Evolutionary conservation across 2,113 vertebrate genomes (phyloP), one percentile per base, ranked within the genome.

Genomic region (Hippolais icterina): DNA sequence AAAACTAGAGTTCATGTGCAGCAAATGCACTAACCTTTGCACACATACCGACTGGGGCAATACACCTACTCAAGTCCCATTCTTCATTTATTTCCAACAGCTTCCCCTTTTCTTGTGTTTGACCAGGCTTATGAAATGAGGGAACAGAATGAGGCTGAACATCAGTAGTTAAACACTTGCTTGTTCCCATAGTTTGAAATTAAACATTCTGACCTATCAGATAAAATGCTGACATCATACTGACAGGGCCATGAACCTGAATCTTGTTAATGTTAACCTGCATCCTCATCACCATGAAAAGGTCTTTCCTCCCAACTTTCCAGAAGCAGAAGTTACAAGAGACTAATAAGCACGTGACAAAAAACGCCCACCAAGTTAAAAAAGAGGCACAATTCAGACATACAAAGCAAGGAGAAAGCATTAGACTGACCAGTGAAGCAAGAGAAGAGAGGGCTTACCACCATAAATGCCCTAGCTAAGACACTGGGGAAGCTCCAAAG

Each of bases 221-320:
- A 63, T 57, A 69, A 89, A 93, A 89, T 31, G 35, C 41, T 84
- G 61, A 81, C 65, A 96, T 60, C 88, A 64, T 39, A 89, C 25
- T 84, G 87, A 47, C 83, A 93, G 77, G 65, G 71, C 90, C 54
- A 82, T 1, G 6, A 91, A 92, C 72, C 54, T 71, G 33, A 94
- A 69, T 86, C 61, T 57, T 90, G 82, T 94, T 96, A 79, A 94
- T 35, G 78, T 80, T 90, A 88, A 78, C 65, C 57, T 68, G 66
- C 70, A 50, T 77, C 82, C 65, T 89, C 64, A 90, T 52, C 56
- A 39, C 21, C 0, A 0, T 66, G 15, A 84, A 81, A 66, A 90
- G 37, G 46, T 82, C 71, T 60, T 68, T 77, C 65, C 71, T 71
- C 33, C 3, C 76, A 74, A 68, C 23, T 29, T 74, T 37, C 39